Percentiles rank a stretch among this genome's conserved stretches.
Evolutionary conservation across 2,113 vertebrate genomes (phyloP).

Genomic region (Atractosteus spatula): DNA sequence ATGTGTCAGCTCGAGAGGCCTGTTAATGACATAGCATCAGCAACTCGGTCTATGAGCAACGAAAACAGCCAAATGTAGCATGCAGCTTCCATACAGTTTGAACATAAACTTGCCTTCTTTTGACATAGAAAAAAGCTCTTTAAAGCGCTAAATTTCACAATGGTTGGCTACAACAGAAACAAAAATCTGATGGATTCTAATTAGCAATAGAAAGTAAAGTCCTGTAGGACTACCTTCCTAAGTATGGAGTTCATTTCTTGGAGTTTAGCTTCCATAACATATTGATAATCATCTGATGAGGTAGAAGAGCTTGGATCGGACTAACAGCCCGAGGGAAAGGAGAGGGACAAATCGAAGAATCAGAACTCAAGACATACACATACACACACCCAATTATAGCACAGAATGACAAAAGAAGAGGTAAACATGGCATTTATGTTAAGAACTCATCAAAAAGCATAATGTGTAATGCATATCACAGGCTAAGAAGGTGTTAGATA

Average conservation of each 20-base stretch:
- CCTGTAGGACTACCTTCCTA: conserved; percentile 96
- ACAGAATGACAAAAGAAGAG: conserved; percentile 77
- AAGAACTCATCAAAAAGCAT: neutral
- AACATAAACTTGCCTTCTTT: conserved; percentile 75
- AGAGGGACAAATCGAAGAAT: conserved; percentile 91
- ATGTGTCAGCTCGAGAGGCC: conserved; percentile 79
- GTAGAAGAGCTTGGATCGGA: conserved; percentile 93
- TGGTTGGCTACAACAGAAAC: conserved; percentile 79
- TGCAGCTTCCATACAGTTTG: conserved; percentile 80
- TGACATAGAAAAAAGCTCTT: conserved; percentile 66
- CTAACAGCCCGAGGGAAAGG: conserved; percentile 88
- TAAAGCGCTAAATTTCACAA: conserved; percentile 77
- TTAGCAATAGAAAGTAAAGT: conserved; percentile 83
- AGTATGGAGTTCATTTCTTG: conserved; percentile 96
- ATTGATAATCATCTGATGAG: conserved; percentile 95
- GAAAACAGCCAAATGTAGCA: conserved; percentile 82
- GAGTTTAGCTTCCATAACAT: conserved; percentile 98
- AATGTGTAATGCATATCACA: neutral
- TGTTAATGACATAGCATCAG: conserved; percentile 76
- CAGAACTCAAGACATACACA: conserved; percentile 80
- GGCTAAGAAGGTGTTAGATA: neutral
- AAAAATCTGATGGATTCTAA: conserved; percentile 75
- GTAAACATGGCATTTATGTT: neutral
- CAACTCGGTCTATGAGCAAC: conserved; percentile 80
- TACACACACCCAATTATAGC: conserved; percentile 61